These are phyloP conservation scores for Daboia siamensis DNA, from an alignment of 2,113 vertebrate genomes.

Conservation along the genomic window DNA sequence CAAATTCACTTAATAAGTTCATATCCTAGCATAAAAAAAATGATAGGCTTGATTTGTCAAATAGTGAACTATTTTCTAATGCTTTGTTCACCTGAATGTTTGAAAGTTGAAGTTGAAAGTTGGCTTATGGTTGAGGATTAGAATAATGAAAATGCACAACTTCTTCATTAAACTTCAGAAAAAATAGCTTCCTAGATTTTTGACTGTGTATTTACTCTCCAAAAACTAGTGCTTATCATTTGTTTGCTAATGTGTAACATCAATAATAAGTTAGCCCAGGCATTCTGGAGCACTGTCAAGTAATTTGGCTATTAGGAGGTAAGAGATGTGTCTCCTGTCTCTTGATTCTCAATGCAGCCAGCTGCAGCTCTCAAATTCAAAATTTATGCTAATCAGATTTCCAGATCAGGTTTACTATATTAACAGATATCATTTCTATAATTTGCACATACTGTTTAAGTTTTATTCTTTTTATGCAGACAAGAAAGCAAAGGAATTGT, in stretches of 20 bases:
- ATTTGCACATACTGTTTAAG: neutral
- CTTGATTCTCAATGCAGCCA: neutral
- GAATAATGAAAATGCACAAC: neutral
- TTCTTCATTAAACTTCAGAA: neutral
- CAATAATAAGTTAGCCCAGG: neutral
- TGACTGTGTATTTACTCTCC: neutral
- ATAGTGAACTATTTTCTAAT: neutral
- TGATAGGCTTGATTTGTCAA: neutral
- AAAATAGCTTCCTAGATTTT: neutral
- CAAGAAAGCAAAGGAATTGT: neutral
- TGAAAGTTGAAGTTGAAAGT: neutral
- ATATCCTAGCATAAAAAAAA: neutral
- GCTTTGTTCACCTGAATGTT: neutral
- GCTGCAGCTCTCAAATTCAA: neutral
- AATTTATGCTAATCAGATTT: slow-evolving; percentile 15
- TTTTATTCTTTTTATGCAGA: neutral
- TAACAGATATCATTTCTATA: neutral
- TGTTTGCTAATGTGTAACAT: neutral
- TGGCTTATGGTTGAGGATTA: neutral
- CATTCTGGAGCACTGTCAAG: neutral
- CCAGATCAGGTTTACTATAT: neutral
- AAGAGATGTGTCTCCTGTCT: neutral
- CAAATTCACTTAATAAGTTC: slow-evolving; percentile 8
- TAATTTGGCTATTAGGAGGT: neutral
- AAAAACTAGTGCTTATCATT: neutral